phyloP scores from a whole-genome alignment of 2,113 vertebrate genomes.

The Phyllostomus discolor region DNA sequence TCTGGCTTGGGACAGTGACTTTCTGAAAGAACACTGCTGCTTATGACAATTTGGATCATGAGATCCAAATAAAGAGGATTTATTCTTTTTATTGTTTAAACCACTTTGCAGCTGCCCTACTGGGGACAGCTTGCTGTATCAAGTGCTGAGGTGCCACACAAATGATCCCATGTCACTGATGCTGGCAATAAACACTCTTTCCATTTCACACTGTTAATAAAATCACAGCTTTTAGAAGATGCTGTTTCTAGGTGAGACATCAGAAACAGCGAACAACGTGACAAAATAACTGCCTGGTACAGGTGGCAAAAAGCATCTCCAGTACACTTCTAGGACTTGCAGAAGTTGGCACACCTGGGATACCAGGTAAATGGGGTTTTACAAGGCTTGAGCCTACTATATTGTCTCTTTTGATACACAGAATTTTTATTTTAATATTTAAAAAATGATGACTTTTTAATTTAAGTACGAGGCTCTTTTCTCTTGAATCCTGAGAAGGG shows the following conservation, averaged over 20 bases:
- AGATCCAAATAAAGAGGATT: too few species aligned
- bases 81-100: not conserved
- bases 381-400: not conserved
- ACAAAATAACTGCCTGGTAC: not conserved
- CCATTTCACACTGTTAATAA: not conserved
- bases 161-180: not conserved
- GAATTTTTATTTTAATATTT: not conserved
- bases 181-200: not conserved
- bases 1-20: not conserved
- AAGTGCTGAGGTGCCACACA: accelerated
- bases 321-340: not conserved
- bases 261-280: not conserved
- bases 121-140: too few species aligned
- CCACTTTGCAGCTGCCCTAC: not conserved
- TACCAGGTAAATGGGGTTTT: not conserved
- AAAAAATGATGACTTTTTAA: constrained; percentile 36
- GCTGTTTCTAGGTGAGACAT: not conserved
- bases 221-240: not conserved
- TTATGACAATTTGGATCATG: not conserved
- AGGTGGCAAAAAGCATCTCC: not conserved
- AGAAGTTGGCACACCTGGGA: not conserved
- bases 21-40: not conserved
- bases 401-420: not conserved
- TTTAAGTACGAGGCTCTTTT: constrained; percentile 39
- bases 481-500: not conserved